Conservation (phyloP, 23 tunicate species). For the Trididemnum miniatum region DNA sequence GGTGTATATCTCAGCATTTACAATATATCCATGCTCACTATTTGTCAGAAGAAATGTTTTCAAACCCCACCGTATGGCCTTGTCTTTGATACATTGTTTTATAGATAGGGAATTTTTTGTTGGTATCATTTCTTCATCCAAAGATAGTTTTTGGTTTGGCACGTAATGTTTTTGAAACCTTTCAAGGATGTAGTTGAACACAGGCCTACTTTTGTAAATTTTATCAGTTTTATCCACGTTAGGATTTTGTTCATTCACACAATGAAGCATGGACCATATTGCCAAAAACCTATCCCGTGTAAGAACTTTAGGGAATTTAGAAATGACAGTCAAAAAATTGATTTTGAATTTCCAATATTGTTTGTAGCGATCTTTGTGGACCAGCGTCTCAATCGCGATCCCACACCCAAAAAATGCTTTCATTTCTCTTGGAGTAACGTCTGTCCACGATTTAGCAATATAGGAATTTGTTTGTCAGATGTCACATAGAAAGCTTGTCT, state of each 20-base stretch:
- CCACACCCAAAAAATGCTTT: conserved; percentile 13
- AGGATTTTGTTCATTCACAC: conserved; percentile 12
- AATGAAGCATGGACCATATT: conserved; percentile 13
- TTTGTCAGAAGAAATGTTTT: not conserved
- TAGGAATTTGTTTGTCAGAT: not conserved
- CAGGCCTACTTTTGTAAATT: conserved; percentile 1
- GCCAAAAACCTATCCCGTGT: conserved; percentile 13
- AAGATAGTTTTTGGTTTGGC: not conserved
- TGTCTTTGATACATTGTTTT: conserved; percentile 1
- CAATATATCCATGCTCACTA: not conserved
- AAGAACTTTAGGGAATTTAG: conserved; percentile 20
- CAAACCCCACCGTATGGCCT: not conserved
- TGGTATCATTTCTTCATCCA: conserved; percentile 6
- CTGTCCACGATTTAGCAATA: conserved; percentile 16
- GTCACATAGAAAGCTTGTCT: conserved; percentile 1
- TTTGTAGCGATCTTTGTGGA: conserved; percentile 28
- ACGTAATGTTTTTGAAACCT: conserved; percentile 1
- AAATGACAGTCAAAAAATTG: conserved; percentile 3
- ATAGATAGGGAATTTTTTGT: conserved; percentile 1
- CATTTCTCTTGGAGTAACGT: conserved; percentile 13
- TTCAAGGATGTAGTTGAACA: not conserved
- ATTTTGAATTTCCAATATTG: conserved; percentile 6
- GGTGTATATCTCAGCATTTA: conserved; percentile 4
- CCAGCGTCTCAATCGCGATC: conserved; percentile 25
- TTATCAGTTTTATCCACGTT: conserved; percentile 13